Evolutionary conservation across 2,797 vertebrate genomes (phyloP), one percentile per base, ranked within the genome.

Genomic region (Eulemur mongoz): DNA sequence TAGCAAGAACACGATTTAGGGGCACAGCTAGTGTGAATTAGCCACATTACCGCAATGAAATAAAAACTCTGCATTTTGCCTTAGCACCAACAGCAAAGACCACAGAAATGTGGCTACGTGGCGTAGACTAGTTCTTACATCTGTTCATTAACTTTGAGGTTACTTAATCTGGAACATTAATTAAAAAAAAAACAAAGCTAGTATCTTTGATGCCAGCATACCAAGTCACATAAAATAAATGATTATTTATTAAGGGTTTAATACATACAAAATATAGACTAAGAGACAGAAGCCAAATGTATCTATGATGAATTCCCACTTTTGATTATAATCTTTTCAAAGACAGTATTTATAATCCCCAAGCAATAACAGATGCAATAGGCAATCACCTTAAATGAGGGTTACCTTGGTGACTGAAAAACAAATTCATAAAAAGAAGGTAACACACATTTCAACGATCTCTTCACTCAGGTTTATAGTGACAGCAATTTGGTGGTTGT

Each of bases 381-480:
- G 15, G 35, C 25, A 40, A 4, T 76, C 38, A 17, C 40, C 12
- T 27, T 12, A 12, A 40, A 6, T 25, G 18, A 9, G 2, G 27
- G 18, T 23, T 32, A 81, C 22, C 35, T n/a, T 50, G 22, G 17
- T 17, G 10, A 23, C 15, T 13, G 23, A n/a, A 22, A 4, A 48
- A 52, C 12, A 38, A 38, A 48, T 4, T n/a, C 15, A 78, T 35
- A 54, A 50, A 69, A 63, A n/a, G 17, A 45, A 22, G 13, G 6
- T 12, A 4, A 10, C 12, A n/a, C 9, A 27, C 4, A 7, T 4
- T 17, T 7, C 20, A 30, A n/a, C 0, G 0, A 30, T 23, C 35
- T 43, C 23, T 59, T 75, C 11, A 18, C 9, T 70, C 9, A 1
- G 45, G 40, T 45, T 63, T 50, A 27, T 11, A 13, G 25, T 27